These are phyloP conservation scores for Drosophila kambysellisi DNA, from an alignment of 2,888 invertebrate genomes.

Conservation along the genomic window DNA sequence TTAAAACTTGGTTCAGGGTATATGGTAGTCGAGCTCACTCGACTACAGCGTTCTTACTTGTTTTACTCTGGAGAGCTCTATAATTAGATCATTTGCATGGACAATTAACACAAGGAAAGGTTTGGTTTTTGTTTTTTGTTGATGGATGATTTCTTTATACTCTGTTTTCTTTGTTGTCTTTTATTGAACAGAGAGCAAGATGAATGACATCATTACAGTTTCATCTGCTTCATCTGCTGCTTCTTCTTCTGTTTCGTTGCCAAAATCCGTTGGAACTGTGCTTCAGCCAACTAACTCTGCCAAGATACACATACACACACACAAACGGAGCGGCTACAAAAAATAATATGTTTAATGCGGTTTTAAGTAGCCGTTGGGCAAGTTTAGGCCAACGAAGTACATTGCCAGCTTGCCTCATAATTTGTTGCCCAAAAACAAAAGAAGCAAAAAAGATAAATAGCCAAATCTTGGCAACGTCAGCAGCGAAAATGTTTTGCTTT, in stretches of 20 bases:
- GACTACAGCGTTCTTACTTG: no score
- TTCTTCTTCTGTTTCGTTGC: slow-evolving; percentile 41
- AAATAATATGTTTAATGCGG: slow-evolving; percentile 55
- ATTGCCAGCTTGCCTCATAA: slow-evolving; percentile 23
- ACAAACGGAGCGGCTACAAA: slow-evolving; percentile 6
- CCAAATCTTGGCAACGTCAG: slow-evolving; percentile 46
- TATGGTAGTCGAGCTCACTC: no score
- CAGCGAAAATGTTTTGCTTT: slow-evolving; percentile 23
- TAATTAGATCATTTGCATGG: slow-evolving; percentile 50
- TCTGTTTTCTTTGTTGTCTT: slow-evolving; percentile 24
- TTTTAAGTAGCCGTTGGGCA: slow-evolving; percentile 56
- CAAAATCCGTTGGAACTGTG: slow-evolving; percentile 18
- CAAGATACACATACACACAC: slow-evolving; percentile 45
- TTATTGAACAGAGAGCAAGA: slow-evolving; percentile 58
- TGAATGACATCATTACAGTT: slow-evolving; percentile 74
- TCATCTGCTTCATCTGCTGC: slow-evolving; percentile 40
- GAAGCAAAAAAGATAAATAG: slow-evolving; percentile 4
- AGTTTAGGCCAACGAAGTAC: slow-evolving; percentile 47
- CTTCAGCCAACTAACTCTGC: slow-evolving; percentile 58
- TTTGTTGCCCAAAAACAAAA: slow-evolving; percentile 28
- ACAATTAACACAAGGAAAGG: slow-evolving; percentile 54
- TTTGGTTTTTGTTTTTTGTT: slow-evolving; percentile 6
- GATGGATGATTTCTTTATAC: slow-evolving; percentile 2
- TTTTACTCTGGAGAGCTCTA: not conserved
- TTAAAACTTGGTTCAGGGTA: no score